Evolutionary conservation across 2,797 vertebrate species (phyloP).

Genomic region (Pelobates cultripes): DNA sequence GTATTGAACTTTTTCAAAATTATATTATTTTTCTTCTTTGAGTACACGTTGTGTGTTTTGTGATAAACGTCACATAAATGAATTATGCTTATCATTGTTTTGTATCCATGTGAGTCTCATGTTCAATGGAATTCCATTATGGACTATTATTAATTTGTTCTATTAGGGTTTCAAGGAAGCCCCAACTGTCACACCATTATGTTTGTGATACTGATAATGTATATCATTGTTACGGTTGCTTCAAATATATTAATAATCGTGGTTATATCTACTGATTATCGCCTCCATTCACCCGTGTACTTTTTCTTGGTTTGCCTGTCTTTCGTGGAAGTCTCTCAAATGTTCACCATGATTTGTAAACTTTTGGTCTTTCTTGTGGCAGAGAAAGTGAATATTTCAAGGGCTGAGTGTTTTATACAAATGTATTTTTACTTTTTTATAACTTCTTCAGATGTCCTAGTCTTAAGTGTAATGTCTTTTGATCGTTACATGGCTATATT

Average conservation of each 20-base stretch:
- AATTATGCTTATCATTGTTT: too few relatives aligned
- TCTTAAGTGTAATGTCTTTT: slow-evolving; percentile 56
- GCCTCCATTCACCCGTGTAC: slow-evolving; percentile 58
- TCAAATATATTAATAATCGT: slow-evolving; percentile 60
- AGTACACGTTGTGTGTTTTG: too few relatives aligned
- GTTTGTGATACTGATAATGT: too few relatives aligned
- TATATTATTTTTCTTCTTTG: too few relatives aligned
- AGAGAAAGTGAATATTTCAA: slow-evolving; percentile 40
- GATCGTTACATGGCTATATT: slow-evolving; percentile 56
- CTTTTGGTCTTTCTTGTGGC: slow-evolving; percentile 46
- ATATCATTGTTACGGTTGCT: too few relatives aligned
- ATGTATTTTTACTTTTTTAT: slow-evolving; percentile 55
- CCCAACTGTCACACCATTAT: too few relatives aligned
- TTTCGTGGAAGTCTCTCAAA: slow-evolving; percentile 54
- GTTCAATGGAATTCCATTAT: too few relatives aligned
- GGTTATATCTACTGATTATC: slow-evolving; percentile 43
- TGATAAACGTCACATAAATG: too few relatives aligned
- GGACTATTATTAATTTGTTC: too few relatives aligned
- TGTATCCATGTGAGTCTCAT: too few relatives aligned
- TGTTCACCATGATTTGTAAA: slow-evolving; percentile 53
- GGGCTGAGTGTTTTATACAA: slow-evolving; percentile 48
- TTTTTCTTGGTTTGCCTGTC: slow-evolving; percentile 58
- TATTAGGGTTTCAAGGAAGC: too few relatives aligned
- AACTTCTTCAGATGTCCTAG: slow-evolving; percentile 51
- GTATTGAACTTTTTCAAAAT: too few relatives aligned